Base-by-base conservation (phyloP, 2,113 vertebrate genomes). In the Salvator merianae region DNA sequence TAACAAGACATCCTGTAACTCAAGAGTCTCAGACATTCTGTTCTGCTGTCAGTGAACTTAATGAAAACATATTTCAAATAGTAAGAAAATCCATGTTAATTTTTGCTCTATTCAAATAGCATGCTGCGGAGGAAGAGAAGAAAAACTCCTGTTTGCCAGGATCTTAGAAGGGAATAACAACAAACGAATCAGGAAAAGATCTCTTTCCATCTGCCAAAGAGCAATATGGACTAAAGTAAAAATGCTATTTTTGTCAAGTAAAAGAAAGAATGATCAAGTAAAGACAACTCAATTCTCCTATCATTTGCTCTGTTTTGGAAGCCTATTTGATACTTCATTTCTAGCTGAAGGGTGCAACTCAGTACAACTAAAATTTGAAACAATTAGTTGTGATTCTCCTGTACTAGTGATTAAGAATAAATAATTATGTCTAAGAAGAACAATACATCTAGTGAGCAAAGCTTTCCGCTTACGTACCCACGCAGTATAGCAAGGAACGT, bases 311-410 rank as follows among this genome's bases (percentile, higher is more conserved):
- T 79, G 83, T 88, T 91, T 89, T 79, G 83, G 75, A 53, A 79
- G 70, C 89, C 83, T 91, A 82, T 88, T 66, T 94, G 93, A 90
- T 93, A 90, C 87, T 94, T 94, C 89, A 73, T 93, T 88, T 83
- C 53, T 91, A 92, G 91, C 94, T 92, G 84, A 62, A 87, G 88
- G 92, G 88, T 92, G 88, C 92, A 94, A 94, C 65, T 59, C 94
- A 94, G 91, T 82, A 88, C 87, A 95, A 93, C 91, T 83, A 79
- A 93, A 92, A 93, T 93, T 91, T 92, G 86, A 95, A 96, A 93
- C 94, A 94, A 90, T 74, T 80, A 92, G 87, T 92, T 94, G 30
- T 87, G 90, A 90, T 90, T 89, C 91, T 82, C 90, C 92, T 93
- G 91, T 90, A 94, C 93, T 90, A 83, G 55, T 92, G 93, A 96